Evolutionary conservation across 2,888 invertebrate species (phyloP), one percentile per base, ranked within the genome.

Genomic region (Idaea straminata): DNA sequence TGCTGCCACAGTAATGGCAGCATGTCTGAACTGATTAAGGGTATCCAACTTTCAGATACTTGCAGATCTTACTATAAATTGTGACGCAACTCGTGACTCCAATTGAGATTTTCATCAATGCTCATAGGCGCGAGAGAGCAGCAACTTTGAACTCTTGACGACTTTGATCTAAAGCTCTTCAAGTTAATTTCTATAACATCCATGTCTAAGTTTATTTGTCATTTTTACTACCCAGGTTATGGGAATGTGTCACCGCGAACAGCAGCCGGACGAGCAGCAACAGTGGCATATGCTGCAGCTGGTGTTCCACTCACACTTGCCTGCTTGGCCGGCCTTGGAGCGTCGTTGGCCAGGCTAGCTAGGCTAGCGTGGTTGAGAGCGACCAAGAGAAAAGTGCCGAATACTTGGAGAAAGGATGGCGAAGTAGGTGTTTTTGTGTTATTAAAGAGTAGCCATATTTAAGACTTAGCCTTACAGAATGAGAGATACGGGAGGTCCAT

Each of bases 261-360:
- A 13, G 94, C 96, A 15, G 94, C 95, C 36, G 98, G 98, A 5
- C 96, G 97, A 83, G 94, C 97, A 36, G 95, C 96, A 16, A 97
- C 98, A 5, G 97, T 98, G 80, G 93, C 97, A 58, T 98, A 98
- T 84, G 97, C 98, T 15, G 94, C 97, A 65, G 94, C 98, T 66
- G 98, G 98, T 15, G 97, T 98, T 62, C 98, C 98, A 5, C 88
- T 98, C 66, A 97, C 97, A 93, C 90, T 98, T 75, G 95, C 98
- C 64, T 97, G 97, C 82, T 92, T 98, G 76, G 97, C 97, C 15
- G 97, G 97, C 71, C 93, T 98, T 63, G 98, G 98, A 6, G 96
- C 96, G 7, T 93, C 97, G 35, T 92, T 98, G 79, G 98, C 98
- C 7, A 95, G 96, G 62, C 94, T 96, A 13, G 95, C 97, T 68